phyloP scores from a whole-genome alignment of 2,888 invertebrate genomes.

The Polyommatus iphigenia region DNA sequence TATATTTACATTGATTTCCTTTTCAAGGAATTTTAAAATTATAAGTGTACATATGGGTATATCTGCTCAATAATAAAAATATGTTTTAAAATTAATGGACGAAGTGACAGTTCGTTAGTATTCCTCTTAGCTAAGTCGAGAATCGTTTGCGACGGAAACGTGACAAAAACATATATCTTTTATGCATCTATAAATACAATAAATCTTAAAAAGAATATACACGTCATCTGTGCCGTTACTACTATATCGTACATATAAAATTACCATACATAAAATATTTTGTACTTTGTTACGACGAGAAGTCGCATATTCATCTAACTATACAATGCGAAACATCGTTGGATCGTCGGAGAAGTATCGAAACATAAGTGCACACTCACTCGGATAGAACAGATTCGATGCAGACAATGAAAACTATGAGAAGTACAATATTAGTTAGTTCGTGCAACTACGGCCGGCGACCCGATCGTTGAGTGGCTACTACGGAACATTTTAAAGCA shows the following conservation, averaged over 20 bases:
- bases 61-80: constrained; percentile 74
- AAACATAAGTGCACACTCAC: constrained; percentile 39
- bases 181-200: constrained; percentile 62
- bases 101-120: constrained; percentile 79
- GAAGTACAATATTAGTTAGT: constrained; percentile 78
- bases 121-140: constrained; percentile 74
- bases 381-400: constrained; percentile 37
- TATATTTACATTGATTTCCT: constrained; percentile 73
- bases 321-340: constrained; percentile 57
- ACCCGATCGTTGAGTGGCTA: constrained; percentile 37
- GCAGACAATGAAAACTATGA: constrained; percentile 56
- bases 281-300: constrained; percentile 77
- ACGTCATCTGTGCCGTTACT: constrained; percentile 70
- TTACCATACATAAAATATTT: constrained; percentile 79
- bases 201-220: constrained; percentile 74
- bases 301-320: constrained; percentile 68
- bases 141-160: constrained; percentile 78
- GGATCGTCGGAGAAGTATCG: constrained; percentile 39
- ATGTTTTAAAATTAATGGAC: constrained; percentile 79
- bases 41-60: constrained; percentile 71
- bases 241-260: constrained; percentile 75
- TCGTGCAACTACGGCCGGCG: constrained; percentile 43
- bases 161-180: constrained; percentile 70
- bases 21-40: constrained; percentile 68
- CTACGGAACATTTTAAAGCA: constrained; percentile 28